A percentile compares a stretch with the other conserved stretches of the same genome.
Evolutionary conservation across 1,140 invertebrate species (phyloP).

Genomic region (Heliconius hewitsoni): DNA sequence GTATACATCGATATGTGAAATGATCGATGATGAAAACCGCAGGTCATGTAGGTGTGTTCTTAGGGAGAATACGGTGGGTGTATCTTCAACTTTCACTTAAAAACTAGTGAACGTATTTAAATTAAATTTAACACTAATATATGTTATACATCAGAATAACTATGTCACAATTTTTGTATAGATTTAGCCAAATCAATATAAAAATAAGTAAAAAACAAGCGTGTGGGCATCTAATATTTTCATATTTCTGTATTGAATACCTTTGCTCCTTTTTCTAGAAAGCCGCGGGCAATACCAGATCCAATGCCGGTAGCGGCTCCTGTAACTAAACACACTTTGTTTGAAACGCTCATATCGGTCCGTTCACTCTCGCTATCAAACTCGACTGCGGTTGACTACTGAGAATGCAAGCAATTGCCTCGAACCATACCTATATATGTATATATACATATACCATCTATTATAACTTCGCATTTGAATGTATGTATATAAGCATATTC

Average conservation of each 20-base stretch:
- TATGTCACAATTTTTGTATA: too few species aligned
- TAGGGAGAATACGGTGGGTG: too few species aligned
- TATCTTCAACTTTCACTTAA: too few species aligned
- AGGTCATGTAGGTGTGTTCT: too few species aligned
- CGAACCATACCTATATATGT: not conserved
- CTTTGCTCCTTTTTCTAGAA: slow-evolving; percentile 51
- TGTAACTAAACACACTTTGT: slow-evolving; percentile 60
- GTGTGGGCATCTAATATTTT: not conserved
- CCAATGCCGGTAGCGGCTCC: slow-evolving; percentile 60
- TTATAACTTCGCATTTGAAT: not conserved
- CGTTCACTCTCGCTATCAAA: slow-evolving; percentile 13
- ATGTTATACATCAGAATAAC: too few species aligned
- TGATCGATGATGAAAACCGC: too few species aligned
- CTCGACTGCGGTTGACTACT: slow-evolving; percentile 2
- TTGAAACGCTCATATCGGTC: slow-evolving; percentile 45
- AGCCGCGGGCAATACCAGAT: slow-evolving; percentile 40
- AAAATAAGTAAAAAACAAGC: too few species aligned
- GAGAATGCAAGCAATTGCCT: not conserved
- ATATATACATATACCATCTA: not conserved
- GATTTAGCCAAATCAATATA: too few species aligned
- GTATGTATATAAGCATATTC: not conserved
- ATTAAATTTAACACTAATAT: too few species aligned
- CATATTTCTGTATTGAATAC: slow-evolving; percentile 30
- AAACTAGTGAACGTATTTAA: too few species aligned
- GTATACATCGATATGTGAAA: too few species aligned